A percentile compares a stretch with the other conserved stretches of the same genome.
phyloP scores from a whole-genome alignment of 30 jellyfish, hydroid and myxozoan species.

The Pseudorhiza aurosa region DNA sequence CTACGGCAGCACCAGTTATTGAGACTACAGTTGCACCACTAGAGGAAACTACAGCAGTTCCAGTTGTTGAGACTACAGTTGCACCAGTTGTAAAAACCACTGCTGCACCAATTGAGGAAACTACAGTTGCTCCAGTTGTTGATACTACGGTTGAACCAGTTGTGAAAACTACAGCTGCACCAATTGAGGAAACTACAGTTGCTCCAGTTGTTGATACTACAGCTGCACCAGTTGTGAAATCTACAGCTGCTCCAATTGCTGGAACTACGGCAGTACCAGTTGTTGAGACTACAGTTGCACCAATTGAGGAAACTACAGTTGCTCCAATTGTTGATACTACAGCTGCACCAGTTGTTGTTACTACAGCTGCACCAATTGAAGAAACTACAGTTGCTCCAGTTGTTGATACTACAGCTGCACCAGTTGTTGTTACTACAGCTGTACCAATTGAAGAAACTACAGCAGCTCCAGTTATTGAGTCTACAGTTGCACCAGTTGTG shows the following conservation, averaged over 20 bases:
- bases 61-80: background rate
- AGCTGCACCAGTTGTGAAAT: background rate
- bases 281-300: slow-evolving; percentile 18
- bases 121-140: slow-evolving; percentile 5
- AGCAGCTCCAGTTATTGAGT: background rate
- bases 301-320: slow-evolving; percentile 11
- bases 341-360: slow-evolving; percentile 47
- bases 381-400: background rate
- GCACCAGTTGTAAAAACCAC: slow-evolving; percentile 14
- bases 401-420: background rate
- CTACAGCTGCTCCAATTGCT: slow-evolving; percentile 5
- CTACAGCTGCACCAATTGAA: background rate
- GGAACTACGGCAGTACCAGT: slow-evolving; percentile 33
- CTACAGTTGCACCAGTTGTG: slow-evolving; percentile 9
- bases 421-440: no score
- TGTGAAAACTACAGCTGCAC: slow-evolving; percentile 35
- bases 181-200: slow-evolving; percentile 37
- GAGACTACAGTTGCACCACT: slow-evolving; percentile 11
- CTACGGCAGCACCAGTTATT: slow-evolving; percentile 6
- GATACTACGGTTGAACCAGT: slow-evolving; percentile 45
- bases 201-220: slow-evolving; percentile 42
- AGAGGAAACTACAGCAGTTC: slow-evolving; percentile 2
- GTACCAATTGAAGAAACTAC: no score
- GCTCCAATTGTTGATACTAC: slow-evolving; percentile 16
- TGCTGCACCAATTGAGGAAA: slow-evolving; percentile 2